A percentile compares a stretch with the other conserved stretches of the same genome.
phyloP scores from a whole-genome alignment of 2,888 invertebrate species.

The Minunthozetes semirufus region DNA sequence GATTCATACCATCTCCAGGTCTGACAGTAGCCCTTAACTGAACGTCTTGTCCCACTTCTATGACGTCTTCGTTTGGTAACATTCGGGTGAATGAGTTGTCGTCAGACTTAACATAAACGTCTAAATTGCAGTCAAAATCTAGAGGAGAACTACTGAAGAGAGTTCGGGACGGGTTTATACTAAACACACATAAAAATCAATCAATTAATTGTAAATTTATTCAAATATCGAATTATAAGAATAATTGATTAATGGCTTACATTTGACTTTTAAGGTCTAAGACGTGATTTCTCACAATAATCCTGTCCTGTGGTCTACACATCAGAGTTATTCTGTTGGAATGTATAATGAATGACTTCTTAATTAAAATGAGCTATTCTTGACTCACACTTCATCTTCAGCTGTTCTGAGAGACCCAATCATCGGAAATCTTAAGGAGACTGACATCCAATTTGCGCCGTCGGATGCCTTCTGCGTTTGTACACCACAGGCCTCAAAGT shows the following conservation, averaged over 20 bases:
- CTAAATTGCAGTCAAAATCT: slow-evolving; percentile 45
- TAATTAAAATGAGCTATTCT: not conserved
- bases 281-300: slow-evolving; percentile 43
- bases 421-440: slow-evolving; percentile 45
- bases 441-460: slow-evolving; percentile 44
- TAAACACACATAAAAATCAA: slow-evolving; percentile 26
- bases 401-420: slow-evolving; percentile 45
- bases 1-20: slow-evolving; percentile 43
- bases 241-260: slow-evolving; percentile 41
- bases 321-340: slow-evolving; percentile 43
- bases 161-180: slow-evolving; percentile 40
- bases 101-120: slow-evolving; percentile 44
- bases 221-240: not conserved
- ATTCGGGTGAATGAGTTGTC: slow-evolving; percentile 41
- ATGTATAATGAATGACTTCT: not conserved
- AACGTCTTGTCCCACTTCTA: slow-evolving; percentile 45
- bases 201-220: not conserved
- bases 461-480: slow-evolving; percentile 39
- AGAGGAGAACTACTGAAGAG: slow-evolving; percentile 44
- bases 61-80: slow-evolving; percentile 44
- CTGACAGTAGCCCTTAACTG: slow-evolving; percentile 44
- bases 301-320: slow-evolving; percentile 46
- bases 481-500: slow-evolving; percentile 41
- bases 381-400: slow-evolving; percentile 44
- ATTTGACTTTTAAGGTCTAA: slow-evolving; percentile 43